Base-by-base conservation (phyloP, 2,797 vertebrate species). In the Hydrolagus colliei region DNA sequence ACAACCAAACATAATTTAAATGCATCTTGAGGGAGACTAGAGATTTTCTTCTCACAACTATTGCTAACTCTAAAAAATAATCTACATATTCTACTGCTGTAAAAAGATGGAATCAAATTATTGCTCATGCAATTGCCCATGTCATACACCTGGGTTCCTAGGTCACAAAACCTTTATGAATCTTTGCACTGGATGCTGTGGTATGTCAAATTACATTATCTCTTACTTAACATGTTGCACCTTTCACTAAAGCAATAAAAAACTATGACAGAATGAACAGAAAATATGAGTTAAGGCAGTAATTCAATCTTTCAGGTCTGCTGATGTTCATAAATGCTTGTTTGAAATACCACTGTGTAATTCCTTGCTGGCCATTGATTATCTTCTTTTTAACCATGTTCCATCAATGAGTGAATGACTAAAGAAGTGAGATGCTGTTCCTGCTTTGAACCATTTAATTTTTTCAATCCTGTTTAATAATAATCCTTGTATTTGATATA, bases 351-450 rank as follows among this genome's bases (percentile, higher is more conserved):
- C 59, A 52, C 52, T 52, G 59, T 76, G 18, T 77, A 52, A n/a
- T 61, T 77, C 75, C 20, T 20, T 77, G n/a, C n/a, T n/a, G n/a
- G 75, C 9, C 75, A 77, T 61, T 77, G 41, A 77, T 77, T 77
- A 77, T 61, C 52, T 18, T 12, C 61, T 59, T n/a, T 52, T 20
- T 77, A 11, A 77, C 18, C 16, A 52, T 52, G 61, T 41, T 20
- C 2, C 16, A 76, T n/a, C 74, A 77, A n/a, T 61, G 52, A 59
- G 20, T n/a, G n/a, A 77, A 61, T 11, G 16, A 74, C 27, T 16
- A 41, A 41, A 16, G 73, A 9, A n/a, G 13, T 0, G n/a, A 77
- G 9, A 20, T 61, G 41, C 75, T 61, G 12, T 61, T 77, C 52
- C 75, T 61, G 4, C 52, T 61, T 52, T 77, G 18, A 77, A 20